Conservation (phyloP, 2,888 invertebrate species). For the Hyles lineata region DNA sequence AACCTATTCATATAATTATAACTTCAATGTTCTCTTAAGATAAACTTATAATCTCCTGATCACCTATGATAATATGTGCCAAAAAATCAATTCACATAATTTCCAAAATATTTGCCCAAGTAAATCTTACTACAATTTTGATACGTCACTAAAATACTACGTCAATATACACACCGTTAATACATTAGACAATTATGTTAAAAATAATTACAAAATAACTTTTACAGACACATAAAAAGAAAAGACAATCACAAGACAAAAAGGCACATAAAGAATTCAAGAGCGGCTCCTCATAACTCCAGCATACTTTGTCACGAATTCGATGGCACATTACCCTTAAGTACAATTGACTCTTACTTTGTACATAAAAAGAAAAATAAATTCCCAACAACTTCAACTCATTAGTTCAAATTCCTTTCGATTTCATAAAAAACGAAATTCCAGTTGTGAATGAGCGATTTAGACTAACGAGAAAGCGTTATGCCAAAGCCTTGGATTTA, state of each 20-base stretch:
- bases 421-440: slow-evolving; percentile 2
- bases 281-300: not conserved
- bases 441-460: slow-evolving; percentile 22
- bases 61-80: no score
- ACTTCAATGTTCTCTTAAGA: no score
- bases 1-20: no score
- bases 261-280: not conserved
- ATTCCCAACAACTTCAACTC: not conserved
- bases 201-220: not conserved
- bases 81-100: no score
- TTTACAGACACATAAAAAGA: not conserved
- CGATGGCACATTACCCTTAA: not conserved
- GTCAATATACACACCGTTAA: no score
- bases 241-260: not conserved
- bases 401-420: slow-evolving; percentile 4
- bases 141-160: no score
- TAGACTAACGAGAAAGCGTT: slow-evolving; percentile 20
- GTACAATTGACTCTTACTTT: not conserved
- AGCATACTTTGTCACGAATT: not conserved
- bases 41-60: no score
- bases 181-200: not conserved
- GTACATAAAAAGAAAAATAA: not conserved
- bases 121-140: no score
- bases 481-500: slow-evolving; percentile 13
- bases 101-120: no score